Evolutionary conservation across 1,140 invertebrate genomes (phyloP).

Genomic region (Drosophila pseudoananassae): DNA sequence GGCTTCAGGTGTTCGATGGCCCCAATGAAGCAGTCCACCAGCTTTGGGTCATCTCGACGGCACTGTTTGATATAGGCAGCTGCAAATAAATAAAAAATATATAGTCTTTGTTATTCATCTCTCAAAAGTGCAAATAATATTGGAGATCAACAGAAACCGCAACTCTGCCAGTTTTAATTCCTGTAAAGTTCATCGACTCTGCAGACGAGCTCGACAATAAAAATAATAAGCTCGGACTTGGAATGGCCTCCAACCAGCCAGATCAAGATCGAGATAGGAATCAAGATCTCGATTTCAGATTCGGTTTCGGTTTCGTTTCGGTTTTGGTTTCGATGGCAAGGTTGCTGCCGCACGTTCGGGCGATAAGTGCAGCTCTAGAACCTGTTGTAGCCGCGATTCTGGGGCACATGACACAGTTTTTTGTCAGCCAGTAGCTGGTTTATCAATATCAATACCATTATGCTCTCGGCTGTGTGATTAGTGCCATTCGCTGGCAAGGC

Average conservation of each 20-base stretch:
- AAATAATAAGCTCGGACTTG: slow-evolving; percentile 2
- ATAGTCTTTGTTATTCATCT: slow-evolving; percentile 7
- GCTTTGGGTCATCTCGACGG: slow-evolving; percentile 87
- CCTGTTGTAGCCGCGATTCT: slow-evolving; percentile 48
- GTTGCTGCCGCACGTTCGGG: slow-evolving; percentile 17
- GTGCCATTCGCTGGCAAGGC: slow-evolving; percentile 45
- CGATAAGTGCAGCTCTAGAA: slow-evolving; percentile 45
- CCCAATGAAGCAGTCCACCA: slow-evolving; percentile 87
- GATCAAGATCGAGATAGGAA: slow-evolving; percentile 8
- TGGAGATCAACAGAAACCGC: slow-evolving; percentile 21
- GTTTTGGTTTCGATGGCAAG: slow-evolving; percentile 37
- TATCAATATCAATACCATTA: slow-evolving; percentile 15
- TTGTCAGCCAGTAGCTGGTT: slow-evolving; percentile 8
- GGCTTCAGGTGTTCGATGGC: slow-evolving; percentile 88
- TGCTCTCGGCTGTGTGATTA: slow-evolving; percentile 30
- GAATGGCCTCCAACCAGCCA: slow-evolving; percentile 14
- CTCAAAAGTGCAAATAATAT: slow-evolving; percentile 36
- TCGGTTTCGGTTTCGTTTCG: neutral
- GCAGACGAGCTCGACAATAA: slow-evolving; percentile 13
- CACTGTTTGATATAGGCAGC: slow-evolving; percentile 90
- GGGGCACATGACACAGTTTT: slow-evolving; percentile 51
- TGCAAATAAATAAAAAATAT: slow-evolving; percentile 83
- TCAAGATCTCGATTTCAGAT: slow-evolving; percentile 34
- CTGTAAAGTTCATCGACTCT: slow-evolving; percentile 71
- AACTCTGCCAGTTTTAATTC: slow-evolving; percentile 26